These are phyloP conservation scores for Odocoileus hemionus DNA, from an alignment of 2,113 vertebrate genomes.

Conservation along the genomic window DNA sequence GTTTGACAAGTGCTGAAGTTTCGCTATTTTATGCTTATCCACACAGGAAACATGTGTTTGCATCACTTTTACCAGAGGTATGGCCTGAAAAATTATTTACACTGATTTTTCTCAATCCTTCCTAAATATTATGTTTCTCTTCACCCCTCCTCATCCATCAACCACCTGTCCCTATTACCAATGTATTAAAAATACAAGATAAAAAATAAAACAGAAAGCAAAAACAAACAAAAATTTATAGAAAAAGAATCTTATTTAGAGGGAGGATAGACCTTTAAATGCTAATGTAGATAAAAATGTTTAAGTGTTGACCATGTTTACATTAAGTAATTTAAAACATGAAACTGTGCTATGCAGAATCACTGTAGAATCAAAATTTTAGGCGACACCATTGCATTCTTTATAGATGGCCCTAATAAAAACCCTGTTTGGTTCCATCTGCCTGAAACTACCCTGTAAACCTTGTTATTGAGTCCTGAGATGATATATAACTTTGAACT, in stretches of 20 bases:
- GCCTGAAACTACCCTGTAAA: background rate
- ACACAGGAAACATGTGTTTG: background rate
- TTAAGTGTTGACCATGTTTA: background rate
- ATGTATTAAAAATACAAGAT: background rate
- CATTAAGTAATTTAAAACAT: background rate
- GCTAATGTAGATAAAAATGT: background rate
- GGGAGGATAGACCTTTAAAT: background rate
- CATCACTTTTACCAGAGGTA: background rate
- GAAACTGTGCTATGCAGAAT: background rate
- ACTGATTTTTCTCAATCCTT: background rate
- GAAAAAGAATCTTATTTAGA: background rate
- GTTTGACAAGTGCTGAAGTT: background rate
- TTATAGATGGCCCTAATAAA: background rate
- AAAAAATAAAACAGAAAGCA: background rate
- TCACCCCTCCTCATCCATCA: background rate
- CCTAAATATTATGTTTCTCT: background rate
- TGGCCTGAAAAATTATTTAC: background rate
- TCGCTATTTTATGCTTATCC: background rate
- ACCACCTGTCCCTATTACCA: background rate
- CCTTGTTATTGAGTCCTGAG: background rate
- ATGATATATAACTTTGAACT: background rate
- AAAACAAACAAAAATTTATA: background rate
- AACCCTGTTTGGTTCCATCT: accelerated
- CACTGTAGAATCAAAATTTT: background rate
- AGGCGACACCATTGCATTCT: background rate